Evolutionary conservation across 2,797 vertebrate genomes (phyloP).

Genomic region (Sebastes alutus): DNA sequence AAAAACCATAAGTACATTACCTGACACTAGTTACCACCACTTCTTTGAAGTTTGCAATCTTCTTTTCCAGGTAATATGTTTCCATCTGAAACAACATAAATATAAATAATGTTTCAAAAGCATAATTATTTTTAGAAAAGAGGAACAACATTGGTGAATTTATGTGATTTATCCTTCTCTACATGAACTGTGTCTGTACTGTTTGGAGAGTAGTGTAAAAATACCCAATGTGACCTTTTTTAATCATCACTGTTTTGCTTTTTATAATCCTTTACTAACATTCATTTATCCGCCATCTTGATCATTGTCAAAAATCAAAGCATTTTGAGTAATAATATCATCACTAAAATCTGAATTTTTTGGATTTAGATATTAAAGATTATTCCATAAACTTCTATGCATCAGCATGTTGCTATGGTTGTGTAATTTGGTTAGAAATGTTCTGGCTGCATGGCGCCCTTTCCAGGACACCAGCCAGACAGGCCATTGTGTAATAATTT

Average conservation of each 20-base stretch:
- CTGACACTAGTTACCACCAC: slow-evolving; percentile 33
- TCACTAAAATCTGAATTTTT: neutral
- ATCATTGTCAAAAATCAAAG: neutral
- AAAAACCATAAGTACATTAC: slow-evolving; percentile 11
- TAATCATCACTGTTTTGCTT: neutral
- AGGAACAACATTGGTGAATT: neutral
- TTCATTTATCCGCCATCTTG: neutral
- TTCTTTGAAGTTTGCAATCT: neutral
- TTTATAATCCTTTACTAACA: neutral
- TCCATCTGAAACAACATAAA: slow-evolving; percentile 37
- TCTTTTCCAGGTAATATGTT: neutral
- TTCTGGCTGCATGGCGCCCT: neutral
- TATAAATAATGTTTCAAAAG: neutral
- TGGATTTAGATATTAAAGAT: neutral
- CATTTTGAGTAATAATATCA: neutral
- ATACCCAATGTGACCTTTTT: neutral
- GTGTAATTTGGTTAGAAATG: neutral
- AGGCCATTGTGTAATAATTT: too few species aligned
- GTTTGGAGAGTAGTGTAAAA: neutral
- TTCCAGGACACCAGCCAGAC: too few species aligned
- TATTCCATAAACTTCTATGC: too few species aligned
- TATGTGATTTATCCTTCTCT: neutral
- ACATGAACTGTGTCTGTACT: neutral
- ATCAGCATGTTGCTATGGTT: neutral
- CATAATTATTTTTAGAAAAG: neutral